Evolutionary conservation across 53 echinoderm and acorn worm genomes (phyloP).

Genomic region (Echinometra lucunter): DNA sequence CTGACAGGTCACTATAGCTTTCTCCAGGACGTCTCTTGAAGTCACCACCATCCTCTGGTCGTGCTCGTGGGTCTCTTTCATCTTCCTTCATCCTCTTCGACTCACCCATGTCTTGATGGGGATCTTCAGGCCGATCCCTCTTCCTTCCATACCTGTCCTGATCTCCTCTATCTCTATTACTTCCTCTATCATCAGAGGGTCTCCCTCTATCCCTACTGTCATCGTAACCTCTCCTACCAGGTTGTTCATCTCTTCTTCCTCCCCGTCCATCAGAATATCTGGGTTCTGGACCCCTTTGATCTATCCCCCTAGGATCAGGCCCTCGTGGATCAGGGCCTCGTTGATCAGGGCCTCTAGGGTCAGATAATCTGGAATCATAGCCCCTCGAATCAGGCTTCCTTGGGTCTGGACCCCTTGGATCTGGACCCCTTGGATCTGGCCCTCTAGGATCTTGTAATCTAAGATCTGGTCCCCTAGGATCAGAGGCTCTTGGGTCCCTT

Average conservation of each 20-base stretch:
- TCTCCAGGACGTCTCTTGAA: constrained; percentile 34
- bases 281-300: constrained; percentile 32
- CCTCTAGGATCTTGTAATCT: constrained; percentile 13
- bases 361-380: constrained; percentile 21
- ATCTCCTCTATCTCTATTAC: constrained; percentile 21
- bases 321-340: background rate
- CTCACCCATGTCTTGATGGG: constrained; percentile 26
- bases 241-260: background rate
- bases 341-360: background rate
- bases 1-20: constrained; percentile 14
- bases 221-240: constrained; percentile 34
- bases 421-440: background rate
- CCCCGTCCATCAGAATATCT: constrained; percentile 25
- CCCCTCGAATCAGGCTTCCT: constrained; percentile 26
- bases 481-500: constrained; percentile 11
- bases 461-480: constrained; percentile 12
- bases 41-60: constrained; percentile 38
- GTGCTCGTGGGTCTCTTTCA: constrained; percentile 17
- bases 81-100: constrained; percentile 48
- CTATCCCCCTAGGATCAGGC: constrained; percentile 9
- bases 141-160: constrained; percentile 54
- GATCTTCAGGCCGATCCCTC: constrained; percentile 28
- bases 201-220: constrained; percentile 29
- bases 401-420: constrained; percentile 9
- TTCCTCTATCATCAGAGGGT: constrained; percentile 40